A percentile compares a stretch with the other conserved stretches of the same genome.
Evolutionary conservation across 2,888 invertebrate genomes (phyloP).

Genomic region (Subacronicta megacephala): DNA sequence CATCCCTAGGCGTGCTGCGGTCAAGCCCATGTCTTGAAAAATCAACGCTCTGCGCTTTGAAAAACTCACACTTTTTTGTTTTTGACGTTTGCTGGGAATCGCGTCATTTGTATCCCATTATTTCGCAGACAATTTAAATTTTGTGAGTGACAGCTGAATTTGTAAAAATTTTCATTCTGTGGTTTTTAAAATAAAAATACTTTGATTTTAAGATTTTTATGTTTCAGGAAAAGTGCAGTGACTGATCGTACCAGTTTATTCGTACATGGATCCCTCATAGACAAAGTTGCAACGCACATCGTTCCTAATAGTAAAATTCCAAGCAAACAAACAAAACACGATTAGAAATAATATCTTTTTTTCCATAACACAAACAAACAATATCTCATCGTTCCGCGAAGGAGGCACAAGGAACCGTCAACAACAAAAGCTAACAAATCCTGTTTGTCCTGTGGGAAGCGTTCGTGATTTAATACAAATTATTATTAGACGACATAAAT

Average conservation of each 20-base stretch:
- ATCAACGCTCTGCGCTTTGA: slow-evolving; percentile 10
- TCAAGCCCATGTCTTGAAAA: slow-evolving; percentile 19
- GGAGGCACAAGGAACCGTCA: slow-evolving; percentile 68
- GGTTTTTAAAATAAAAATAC: neutral
- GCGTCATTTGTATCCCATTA: slow-evolving; percentile 67
- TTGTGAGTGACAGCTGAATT: slow-evolving; percentile 72
- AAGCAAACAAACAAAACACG: slow-evolving; percentile 56
- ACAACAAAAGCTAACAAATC: slow-evolving; percentile 88
- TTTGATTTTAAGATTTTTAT: no score
- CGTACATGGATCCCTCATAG: no score
- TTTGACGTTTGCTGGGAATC: slow-evolving; percentile 42
- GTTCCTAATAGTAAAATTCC: slow-evolving; percentile 50
- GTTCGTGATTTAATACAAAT: slow-evolving; percentile 89
- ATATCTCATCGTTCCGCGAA: slow-evolving; percentile 74
- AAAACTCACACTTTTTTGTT: slow-evolving; percentile 8
- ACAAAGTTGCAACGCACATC: slow-evolving; percentile 5
- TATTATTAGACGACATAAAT: slow-evolving; percentile 90
- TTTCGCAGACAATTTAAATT: slow-evolving; percentile 65
- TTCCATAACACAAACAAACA: slow-evolving; percentile 73
- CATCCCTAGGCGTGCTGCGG: slow-evolving; percentile 29
- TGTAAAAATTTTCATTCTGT: slow-evolving; percentile 25
- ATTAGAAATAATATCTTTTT: slow-evolving; percentile 64
- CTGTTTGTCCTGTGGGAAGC: slow-evolving; percentile 85
- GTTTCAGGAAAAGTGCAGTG: no score
- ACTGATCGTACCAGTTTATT: no score